phyloP scores from a whole-genome alignment of 2,113 vertebrate species.

The Rynchops niger region DNA sequence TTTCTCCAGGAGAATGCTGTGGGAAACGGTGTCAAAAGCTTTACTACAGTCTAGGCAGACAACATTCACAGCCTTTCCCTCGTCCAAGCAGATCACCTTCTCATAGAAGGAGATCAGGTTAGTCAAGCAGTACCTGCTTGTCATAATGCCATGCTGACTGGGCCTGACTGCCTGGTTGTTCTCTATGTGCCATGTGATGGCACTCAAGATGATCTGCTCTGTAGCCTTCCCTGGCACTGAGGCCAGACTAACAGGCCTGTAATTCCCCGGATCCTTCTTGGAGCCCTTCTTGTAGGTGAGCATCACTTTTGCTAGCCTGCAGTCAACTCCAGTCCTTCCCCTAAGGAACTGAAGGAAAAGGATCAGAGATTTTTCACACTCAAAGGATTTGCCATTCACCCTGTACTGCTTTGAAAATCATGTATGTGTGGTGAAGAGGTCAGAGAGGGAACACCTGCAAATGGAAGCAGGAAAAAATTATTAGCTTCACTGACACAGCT shows the following conservation, averaged over 20 bases:
- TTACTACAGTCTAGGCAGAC: not conserved
- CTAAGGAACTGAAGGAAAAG: not conserved
- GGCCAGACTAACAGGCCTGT: not conserved
- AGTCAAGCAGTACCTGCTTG: not conserved
- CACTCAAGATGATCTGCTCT: not conserved
- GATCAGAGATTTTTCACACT: not conserved
- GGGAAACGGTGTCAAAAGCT: not conserved
- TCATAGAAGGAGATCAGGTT: not conserved
- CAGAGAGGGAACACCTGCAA: not conserved
- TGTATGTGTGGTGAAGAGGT: not conserved
- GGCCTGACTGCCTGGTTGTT: not conserved
- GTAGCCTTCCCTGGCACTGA: not conserved
- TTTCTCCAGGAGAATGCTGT: not conserved
- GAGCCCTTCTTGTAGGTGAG: not conserved
- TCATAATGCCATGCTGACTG: not conserved
- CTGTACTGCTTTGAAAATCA: not conserved
- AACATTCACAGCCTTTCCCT: not conserved
- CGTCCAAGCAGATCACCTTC: not conserved
- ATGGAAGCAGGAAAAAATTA: not conserved
- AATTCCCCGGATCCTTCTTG: not conserved
- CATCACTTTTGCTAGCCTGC: not conserved
- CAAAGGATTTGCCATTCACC: not conserved
- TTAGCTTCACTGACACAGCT: not conserved
- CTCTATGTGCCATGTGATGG: not conserved
- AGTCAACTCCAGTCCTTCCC: not conserved